Conservation (phyloP, 2,888 invertebrate genomes). For the Candidula unifasciata region DNA sequence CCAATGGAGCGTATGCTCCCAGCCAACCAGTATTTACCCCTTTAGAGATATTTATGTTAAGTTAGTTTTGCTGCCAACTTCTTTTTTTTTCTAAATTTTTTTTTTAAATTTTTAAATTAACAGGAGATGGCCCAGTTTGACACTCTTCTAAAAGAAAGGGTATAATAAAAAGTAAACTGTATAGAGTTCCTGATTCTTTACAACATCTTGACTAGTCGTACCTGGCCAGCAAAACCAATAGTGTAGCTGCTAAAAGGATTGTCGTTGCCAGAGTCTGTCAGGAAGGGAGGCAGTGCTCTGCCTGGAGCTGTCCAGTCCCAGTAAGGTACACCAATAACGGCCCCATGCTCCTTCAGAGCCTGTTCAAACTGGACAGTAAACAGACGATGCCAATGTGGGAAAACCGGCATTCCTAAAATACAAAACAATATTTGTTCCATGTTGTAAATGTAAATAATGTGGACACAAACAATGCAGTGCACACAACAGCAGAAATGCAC, state of each 20-base stretch:
- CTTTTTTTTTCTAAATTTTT: no score
- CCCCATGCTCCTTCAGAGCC: conserved; percentile 53
- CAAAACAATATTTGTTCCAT: no score
- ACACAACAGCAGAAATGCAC: no score
- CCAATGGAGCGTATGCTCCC: no score
- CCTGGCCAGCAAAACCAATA: conserved; percentile 43
- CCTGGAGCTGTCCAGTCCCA: conserved; percentile 58
- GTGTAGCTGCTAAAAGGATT: conserved; percentile 56
- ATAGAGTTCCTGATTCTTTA: background rate
- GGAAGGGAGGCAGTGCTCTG: conserved; percentile 53
- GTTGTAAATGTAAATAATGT: no score
- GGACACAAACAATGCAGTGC: no score
- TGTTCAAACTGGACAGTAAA: conserved; percentile 55
- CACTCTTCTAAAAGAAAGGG: no score
- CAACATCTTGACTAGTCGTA: background rate
- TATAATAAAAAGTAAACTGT: background rate
- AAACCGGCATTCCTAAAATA: conserved; percentile 54
- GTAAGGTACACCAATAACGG: conserved; percentile 57
- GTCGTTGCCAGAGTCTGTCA: conserved; percentile 42
- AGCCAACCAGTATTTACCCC: no score
- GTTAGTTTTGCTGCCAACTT: no score
- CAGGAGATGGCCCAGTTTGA: no score
- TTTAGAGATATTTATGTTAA: no score
- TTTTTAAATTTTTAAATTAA: no score
- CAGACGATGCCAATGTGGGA: conserved; percentile 60